Percentiles rank a stretch among this genome's conserved stretches.
Conservation (phyloP, 2,113 vertebrate species). For the Hippocampus abdominalis region DNA sequence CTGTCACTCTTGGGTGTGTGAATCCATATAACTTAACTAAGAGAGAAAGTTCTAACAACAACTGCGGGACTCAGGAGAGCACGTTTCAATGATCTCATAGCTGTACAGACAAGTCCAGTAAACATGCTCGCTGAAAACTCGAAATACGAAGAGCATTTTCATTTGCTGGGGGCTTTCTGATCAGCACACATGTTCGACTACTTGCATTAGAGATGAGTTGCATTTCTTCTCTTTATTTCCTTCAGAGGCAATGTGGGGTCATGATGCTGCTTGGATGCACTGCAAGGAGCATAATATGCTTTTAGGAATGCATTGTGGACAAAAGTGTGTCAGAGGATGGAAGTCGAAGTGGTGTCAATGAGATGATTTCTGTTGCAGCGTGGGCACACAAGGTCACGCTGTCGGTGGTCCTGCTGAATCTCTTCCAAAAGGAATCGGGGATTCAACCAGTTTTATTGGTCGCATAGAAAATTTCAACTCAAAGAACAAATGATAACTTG, state of each 20-base stretch:
- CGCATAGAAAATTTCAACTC: background rate
- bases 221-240: constrained; percentile 7
- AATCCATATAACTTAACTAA: constrained; percentile 6
- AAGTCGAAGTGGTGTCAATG: constrained; percentile 50
- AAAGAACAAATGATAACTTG: background rate
- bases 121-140: background rate
- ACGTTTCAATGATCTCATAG: background rate
- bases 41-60: constrained; percentile 8
- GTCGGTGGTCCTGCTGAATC: constrained; percentile 28
- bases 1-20: constrained; percentile 4
- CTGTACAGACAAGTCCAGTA: background rate
- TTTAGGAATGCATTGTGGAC: constrained; percentile 30
- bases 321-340: constrained; percentile 45
- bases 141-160: background rate
- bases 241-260: constrained; percentile 40
- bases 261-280: constrained; percentile 30
- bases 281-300: constrained; percentile 20
- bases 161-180: background rate
- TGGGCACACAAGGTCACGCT: constrained; percentile 41
- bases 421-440: constrained; percentile 13
- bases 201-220: constrained; percentile 29
- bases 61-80: constrained; percentile 1
- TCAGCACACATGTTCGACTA: background rate
- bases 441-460: constrained; percentile 6
- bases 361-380: constrained; percentile 59